These are phyloP conservation scores for Drepana falcataria DNA, from an alignment of 2,888 invertebrate genomes.

Conservation along the genomic window DNA sequence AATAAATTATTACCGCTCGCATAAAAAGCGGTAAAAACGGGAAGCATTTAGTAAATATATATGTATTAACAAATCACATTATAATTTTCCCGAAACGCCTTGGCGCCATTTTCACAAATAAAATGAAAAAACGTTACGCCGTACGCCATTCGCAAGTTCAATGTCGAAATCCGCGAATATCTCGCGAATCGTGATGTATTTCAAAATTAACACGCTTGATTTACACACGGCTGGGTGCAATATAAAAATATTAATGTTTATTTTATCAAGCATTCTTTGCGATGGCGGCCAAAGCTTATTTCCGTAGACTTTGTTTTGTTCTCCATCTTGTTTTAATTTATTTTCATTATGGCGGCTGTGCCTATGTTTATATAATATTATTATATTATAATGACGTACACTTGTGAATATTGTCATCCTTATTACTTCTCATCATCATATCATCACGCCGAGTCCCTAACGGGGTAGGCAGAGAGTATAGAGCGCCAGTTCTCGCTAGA, in stretches of 20 bases:
- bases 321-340: neutral
- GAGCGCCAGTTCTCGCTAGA: too few relatives aligned
- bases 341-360: neutral
- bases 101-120: constrained; percentile 30
- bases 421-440: too few relatives aligned
- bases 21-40: too few relatives aligned
- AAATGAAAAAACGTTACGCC: constrained; percentile 30
- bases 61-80: too few relatives aligned
- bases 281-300: neutral
- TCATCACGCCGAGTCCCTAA: too few relatives aligned
- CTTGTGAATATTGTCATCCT: too few relatives aligned
- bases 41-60: too few relatives aligned
- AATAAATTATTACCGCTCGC: too few relatives aligned
- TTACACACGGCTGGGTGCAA: constrained; percentile 13
- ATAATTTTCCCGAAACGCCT: constrained; percentile 8
- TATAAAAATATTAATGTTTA: constrained; percentile 16
- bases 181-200: constrained; percentile 10
- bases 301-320: neutral
- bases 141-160: constrained; percentile 27
- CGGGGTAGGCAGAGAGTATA: too few relatives aligned
- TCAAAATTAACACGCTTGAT: constrained; percentile 14
- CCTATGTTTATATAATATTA: too few relatives aligned
- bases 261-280: constrained; percentile 4
- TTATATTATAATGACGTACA: too few relatives aligned
- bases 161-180: constrained; percentile 24